A percentile compares a stretch with the other conserved stretches of the same genome.
These are phyloP conservation scores for Heliopora coerulea DNA, from an alignment of 92 coral and sea anemone species.

Conservation along the genomic window DNA sequence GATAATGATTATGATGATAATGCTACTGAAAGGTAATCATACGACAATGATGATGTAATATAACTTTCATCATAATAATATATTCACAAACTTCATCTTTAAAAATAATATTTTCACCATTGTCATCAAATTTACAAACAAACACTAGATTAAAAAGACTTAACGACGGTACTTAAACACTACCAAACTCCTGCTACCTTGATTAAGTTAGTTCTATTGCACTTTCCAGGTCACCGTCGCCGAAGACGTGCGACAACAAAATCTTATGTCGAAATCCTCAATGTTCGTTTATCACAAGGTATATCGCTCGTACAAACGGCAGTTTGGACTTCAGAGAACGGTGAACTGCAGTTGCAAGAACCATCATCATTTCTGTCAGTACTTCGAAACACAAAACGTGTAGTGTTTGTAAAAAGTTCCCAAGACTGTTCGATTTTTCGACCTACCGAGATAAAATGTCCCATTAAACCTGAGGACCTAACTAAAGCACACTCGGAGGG, in stretches of 20 bases:
- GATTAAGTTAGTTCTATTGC: not conserved
- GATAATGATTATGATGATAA: no score
- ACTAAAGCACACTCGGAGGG: no score
- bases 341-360: not conserved
- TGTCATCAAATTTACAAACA: no score
- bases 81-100: no score
- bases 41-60: no score
- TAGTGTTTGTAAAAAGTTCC: slow-evolving; percentile 1
- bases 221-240: slow-evolving; percentile 8
- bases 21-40: no score
- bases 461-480: slow-evolving; percentile 4
- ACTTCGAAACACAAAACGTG: not conserved
- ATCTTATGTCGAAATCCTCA: not conserved
- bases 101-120: no score
- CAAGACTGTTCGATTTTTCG: slow-evolving; percentile 18
- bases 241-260: slow-evolving; percentile 4
- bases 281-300: not conserved
- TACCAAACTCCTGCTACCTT: no score
- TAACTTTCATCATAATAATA: no score
- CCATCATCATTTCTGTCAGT: not conserved
- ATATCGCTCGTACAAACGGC: not conserved
- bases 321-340: slow-evolving; percentile 23
- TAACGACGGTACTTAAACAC: no score
- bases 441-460: slow-evolving; percentile 1
- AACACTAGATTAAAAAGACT: no score